phyloP scores from a whole-genome alignment of 1,140 invertebrate genomes.

The Drosophila varians region DNA sequence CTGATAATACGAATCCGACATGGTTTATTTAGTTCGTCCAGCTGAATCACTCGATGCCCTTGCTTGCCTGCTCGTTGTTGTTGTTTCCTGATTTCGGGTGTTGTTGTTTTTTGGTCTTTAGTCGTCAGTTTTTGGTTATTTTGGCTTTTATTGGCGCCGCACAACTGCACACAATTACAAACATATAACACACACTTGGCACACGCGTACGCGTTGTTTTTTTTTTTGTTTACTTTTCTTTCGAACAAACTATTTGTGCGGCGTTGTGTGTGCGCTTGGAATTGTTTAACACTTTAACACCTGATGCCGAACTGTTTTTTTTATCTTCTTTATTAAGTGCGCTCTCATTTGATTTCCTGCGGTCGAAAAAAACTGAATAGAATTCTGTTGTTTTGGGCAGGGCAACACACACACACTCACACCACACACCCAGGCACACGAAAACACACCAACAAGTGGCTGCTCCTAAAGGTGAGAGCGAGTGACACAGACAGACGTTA shows the following conservation, averaged over 20 bases:
- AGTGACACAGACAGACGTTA: constrained; percentile 30
- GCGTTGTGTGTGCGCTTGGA: constrained; percentile 28
- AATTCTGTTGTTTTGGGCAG: constrained; percentile 55
- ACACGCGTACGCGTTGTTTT: constrained; percentile 29
- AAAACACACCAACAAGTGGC: constrained; percentile 62
- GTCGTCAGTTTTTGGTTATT: constrained; percentile 38
- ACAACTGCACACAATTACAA: constrained; percentile 42
- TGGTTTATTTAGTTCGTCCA: constrained; percentile 57
- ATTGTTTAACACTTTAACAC: constrained; percentile 67
- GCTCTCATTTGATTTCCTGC: constrained; percentile 55
- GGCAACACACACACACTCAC: constrained; percentile 25
- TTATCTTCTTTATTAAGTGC: constrained; percentile 39
- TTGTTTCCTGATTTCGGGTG: constrained; percentile 21
- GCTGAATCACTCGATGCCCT: constrained; percentile 66
- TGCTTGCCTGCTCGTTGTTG: constrained; percentile 12
- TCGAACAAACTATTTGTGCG: constrained; percentile 14
- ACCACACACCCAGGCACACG: not conserved
- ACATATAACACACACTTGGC: constrained; percentile 30
- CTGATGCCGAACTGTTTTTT: constrained; percentile 62
- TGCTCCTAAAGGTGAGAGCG: constrained; percentile 32
- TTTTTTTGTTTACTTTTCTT: constrained; percentile 50
- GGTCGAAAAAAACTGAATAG: constrained; percentile 56
- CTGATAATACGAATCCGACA: constrained; percentile 81
- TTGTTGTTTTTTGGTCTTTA: constrained; percentile 28
- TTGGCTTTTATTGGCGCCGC: constrained; percentile 56